These are phyloP conservation scores for Musca domestica DNA, from an alignment of 1,140 invertebrate genomes.

Conservation along the genomic window DNA sequence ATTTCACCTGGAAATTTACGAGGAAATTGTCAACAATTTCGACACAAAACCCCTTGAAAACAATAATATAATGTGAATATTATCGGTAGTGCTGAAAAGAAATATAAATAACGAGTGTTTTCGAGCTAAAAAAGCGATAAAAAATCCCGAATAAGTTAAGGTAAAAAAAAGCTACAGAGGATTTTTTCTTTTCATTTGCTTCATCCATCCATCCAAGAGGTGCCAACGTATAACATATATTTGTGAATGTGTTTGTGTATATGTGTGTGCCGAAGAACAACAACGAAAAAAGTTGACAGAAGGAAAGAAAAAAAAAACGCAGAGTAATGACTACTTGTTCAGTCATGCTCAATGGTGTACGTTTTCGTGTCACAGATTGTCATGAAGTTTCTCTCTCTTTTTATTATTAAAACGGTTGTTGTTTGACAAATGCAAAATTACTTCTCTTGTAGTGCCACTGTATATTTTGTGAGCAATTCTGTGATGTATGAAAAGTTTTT, in stretches of 20 bases:
- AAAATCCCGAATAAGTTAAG: neutral
- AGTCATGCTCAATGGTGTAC: too few relatives aligned
- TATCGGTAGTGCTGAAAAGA: neutral
- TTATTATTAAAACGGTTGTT: too few relatives aligned
- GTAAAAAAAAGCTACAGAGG: neutral
- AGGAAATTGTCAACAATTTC: neutral
- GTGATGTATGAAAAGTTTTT: too few relatives aligned
- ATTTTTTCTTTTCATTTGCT: neutral
- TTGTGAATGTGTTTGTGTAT: constrained; percentile 6
- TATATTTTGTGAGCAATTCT: too few relatives aligned
- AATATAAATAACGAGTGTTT: neutral
- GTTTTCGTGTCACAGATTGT: too few relatives aligned
- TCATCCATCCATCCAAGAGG: neutral
- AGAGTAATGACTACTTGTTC: too few relatives aligned
- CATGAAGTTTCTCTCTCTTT: too few relatives aligned
- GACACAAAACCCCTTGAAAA: neutral
- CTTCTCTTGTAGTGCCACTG: too few relatives aligned
- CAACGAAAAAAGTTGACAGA: too few relatives aligned
- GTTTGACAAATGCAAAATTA: too few relatives aligned
- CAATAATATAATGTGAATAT: neutral
- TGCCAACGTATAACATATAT: constrained; percentile 17
- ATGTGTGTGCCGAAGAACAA: neutral
- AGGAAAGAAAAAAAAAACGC: too few relatives aligned
- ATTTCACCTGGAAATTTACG: too few relatives aligned
- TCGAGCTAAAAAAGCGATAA: neutral